phyloP scores from a whole-genome alignment of 2,113 vertebrate genomes.

The Oryzias curvinotus region DNA sequence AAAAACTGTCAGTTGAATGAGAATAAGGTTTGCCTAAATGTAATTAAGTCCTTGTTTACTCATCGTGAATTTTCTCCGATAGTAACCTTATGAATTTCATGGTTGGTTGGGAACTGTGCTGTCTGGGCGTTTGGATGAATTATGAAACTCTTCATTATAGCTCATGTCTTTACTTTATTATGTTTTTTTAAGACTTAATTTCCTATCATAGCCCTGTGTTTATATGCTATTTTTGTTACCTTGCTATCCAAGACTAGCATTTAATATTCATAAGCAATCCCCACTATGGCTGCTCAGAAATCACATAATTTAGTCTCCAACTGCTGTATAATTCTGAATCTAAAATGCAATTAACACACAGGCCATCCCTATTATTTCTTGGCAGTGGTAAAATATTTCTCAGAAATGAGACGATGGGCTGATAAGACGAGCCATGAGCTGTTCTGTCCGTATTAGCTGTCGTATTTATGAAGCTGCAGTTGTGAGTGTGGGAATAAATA shows the following conservation, averaged over 20 bases:
- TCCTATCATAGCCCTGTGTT: too few species aligned
- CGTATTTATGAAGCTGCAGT: conserved; percentile 36
- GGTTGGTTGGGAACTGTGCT: too few species aligned
- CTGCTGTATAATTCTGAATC: conserved; percentile 47
- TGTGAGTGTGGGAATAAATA: background rate
- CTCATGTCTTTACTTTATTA: too few species aligned
- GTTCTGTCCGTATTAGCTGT: conserved; percentile 1
- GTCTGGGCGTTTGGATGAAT: too few species aligned
- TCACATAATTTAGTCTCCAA: conserved; percentile 52
- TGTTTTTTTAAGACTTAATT: too few species aligned
- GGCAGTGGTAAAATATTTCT: conserved; percentile 45
- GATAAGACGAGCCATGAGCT: conserved; percentile 42
- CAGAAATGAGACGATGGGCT: conserved; percentile 57
- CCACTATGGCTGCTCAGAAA: conserved; percentile 47
- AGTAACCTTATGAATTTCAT: too few species aligned
- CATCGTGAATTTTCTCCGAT: too few species aligned
- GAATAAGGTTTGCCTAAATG: too few species aligned
- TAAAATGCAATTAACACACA: conserved; percentile 71
- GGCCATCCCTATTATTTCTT: conserved; percentile 59
- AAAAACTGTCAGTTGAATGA: too few species aligned
- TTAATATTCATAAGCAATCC: conserved; percentile 62
- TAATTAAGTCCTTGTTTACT: too few species aligned
- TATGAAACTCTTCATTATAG: too few species aligned
- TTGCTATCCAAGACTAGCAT: background rate
- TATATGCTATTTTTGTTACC: background rate